Conservation (phyloP, 2,113 vertebrate species). For the Columba livia region DNA sequence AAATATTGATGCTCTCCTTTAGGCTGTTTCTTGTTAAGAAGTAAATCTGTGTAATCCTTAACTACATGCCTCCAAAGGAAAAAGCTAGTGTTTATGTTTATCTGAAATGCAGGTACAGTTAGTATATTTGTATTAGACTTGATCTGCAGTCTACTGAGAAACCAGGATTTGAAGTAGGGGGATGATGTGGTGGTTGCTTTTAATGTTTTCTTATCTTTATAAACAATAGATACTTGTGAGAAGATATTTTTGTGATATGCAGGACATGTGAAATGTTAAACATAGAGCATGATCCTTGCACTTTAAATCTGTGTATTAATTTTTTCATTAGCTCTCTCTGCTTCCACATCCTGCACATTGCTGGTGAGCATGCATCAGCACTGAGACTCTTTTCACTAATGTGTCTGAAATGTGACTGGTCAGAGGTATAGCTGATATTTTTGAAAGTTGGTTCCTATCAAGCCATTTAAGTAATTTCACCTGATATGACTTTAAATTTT, state of each 20-base stretch:
- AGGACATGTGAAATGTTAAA: conserved; percentile 38
- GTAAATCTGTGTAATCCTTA: background rate
- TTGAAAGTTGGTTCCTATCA: conserved; percentile 62
- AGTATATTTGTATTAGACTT: conserved; percentile 7
- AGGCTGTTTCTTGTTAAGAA: conserved; percentile 48
- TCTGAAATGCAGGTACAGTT: conserved; percentile 3
- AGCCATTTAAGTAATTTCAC: conserved; percentile 65
- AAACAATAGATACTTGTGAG: conserved; percentile 31
- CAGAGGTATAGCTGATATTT: conserved; percentile 46
- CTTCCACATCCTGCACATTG: conserved; percentile 47
- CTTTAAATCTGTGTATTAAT: conserved; percentile 64
- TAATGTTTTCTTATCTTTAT: background rate
- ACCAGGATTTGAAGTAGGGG: conserved; percentile 9
- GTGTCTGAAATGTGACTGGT: conserved; percentile 51
- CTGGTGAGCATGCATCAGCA: conserved; percentile 62
- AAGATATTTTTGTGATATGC: conserved; percentile 37
- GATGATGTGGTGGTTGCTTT: conserved; percentile 2
- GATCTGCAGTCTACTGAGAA: conserved; percentile 17
- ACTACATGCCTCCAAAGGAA: background rate
- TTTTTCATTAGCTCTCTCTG: conserved; percentile 65
- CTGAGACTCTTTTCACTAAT: conserved; percentile 52
- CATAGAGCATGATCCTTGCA: conserved; percentile 43
- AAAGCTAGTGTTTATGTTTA: background rate
- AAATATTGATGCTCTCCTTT: background rate
- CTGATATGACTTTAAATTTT: conserved; percentile 69